Percentiles rank a stretch among this genome's conserved stretches.
Evolutionary conservation across 2,888 invertebrate species (phyloP).

Genomic region (Ephialtes manifestator): DNA sequence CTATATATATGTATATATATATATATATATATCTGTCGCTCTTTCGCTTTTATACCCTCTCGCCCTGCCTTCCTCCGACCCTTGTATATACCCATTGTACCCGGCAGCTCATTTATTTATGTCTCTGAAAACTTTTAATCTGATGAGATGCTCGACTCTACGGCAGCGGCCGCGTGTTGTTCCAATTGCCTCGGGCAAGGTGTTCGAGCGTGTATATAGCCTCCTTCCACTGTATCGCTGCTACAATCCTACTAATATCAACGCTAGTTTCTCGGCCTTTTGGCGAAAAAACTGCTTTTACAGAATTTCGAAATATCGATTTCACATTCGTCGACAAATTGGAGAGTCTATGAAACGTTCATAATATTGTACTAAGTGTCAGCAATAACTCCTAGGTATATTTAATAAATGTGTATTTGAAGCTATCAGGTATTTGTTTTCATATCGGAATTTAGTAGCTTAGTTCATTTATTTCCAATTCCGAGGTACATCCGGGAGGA

Average conservation of each 20-base stretch:
- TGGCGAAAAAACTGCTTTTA: neutral
- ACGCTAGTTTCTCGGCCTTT: neutral
- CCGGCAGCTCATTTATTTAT: constrained; percentile 78
- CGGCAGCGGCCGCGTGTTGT: constrained; percentile 43
- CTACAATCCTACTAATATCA: neutral
- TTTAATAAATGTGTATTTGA: no score
- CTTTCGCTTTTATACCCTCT: constrained; percentile 49
- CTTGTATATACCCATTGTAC: constrained; percentile 72
- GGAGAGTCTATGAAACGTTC: no score
- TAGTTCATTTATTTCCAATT: no score
- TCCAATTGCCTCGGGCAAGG: constrained; percentile 59
- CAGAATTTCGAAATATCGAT: neutral
- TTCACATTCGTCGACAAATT: no score
- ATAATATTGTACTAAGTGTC: no score
- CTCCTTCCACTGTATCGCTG: neutral
- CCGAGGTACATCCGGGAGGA: no score
- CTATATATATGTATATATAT: constrained; percentile 26
- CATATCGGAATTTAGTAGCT: no score
- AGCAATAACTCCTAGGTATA: no score
- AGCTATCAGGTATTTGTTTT: no score
- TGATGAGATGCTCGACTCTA: constrained; percentile 78
- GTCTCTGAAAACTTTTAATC: constrained; percentile 82
- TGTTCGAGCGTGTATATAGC: constrained; percentile 44
- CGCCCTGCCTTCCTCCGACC: constrained; percentile 60
- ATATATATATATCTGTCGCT: constrained; percentile 60